Conservation (phyloP, 2,113 vertebrate genomes). For the Nothocercus julius region DNA sequence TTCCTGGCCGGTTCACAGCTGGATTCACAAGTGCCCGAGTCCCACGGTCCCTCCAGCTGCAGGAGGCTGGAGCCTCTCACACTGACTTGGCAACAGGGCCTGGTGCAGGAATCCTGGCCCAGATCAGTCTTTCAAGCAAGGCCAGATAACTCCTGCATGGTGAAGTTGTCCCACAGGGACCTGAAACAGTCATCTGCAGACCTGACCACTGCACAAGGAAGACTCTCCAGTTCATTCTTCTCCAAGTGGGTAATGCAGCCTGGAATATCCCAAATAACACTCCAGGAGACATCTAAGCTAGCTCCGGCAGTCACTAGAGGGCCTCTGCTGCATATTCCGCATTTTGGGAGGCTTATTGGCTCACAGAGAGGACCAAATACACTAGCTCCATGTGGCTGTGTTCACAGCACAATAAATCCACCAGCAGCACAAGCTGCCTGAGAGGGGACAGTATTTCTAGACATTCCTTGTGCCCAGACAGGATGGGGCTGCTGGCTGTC, state of each 20-base stretch:
- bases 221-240: neutral
- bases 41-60: neutral
- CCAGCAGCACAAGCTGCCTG: neutral
- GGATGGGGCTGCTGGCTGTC: rapidly evolving
- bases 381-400: neutral
- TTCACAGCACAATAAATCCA: neutral
- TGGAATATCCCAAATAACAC: neutral
- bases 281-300: neutral
- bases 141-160: neutral
- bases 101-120: neutral
- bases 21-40: neutral
- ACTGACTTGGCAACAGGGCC: neutral
- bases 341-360: neutral
- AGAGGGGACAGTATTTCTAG: neutral
- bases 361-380: neutral
- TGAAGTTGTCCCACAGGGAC: neutral
- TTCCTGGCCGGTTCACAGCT: slow-evolving; percentile 29
- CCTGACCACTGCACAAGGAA: neutral
- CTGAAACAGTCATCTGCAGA: neutral
- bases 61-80: neutral
- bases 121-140: neutral
- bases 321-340: neutral
- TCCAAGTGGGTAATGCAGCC: neutral
- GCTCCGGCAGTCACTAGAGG: neutral
- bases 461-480: neutral